Conservation (phyloP, 30 jellyfish, hydroid and myxozoan species). For the Clytia hemisphaerica region DNA sequence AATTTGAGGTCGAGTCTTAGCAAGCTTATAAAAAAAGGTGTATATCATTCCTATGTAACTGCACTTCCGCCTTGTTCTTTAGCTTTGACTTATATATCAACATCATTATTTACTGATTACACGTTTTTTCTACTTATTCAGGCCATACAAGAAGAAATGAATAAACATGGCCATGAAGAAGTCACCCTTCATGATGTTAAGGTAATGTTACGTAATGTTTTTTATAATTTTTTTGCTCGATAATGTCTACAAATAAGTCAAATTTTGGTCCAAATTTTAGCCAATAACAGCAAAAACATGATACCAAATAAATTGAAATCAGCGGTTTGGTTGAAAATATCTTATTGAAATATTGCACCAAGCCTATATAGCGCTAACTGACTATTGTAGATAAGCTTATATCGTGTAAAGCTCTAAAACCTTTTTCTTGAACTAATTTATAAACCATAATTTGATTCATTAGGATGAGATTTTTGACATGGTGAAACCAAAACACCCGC, state of each 20-base stretch:
- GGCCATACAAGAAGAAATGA: conserved; percentile 86
- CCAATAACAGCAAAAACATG: too few species aligned
- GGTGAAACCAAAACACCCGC: conserved; percentile 79
- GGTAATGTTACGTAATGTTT: conserved; percentile 5
- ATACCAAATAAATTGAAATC: too few species aligned
- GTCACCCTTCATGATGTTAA: conserved; percentile 77
- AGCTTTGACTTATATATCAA: too few species aligned
- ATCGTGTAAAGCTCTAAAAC: too few species aligned
- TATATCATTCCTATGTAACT: too few species aligned
- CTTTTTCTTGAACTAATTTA: not conserved
- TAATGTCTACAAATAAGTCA: too few species aligned
- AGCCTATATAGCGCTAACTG: not conserved
- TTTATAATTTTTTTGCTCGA: too few species aligned
- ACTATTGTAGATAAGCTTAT: too few species aligned
- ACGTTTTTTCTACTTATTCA: not conserved
- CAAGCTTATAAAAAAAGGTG: too few species aligned
- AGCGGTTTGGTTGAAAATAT: not conserved
- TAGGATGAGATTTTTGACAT: conserved; percentile 92
- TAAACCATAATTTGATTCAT: not conserved
- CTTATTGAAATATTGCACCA: not conserved
- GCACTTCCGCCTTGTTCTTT: too few species aligned
- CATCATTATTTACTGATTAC: not conserved
- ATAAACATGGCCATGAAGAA: conserved; percentile 90
- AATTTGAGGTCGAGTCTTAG: too few species aligned
- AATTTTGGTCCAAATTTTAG: too few species aligned